Percentiles rank a stretch among this genome's conserved stretches.
Evolutionary conservation across 2,888 invertebrate species (phyloP).

Genomic region (Alviniconcha strummeri): DNA sequence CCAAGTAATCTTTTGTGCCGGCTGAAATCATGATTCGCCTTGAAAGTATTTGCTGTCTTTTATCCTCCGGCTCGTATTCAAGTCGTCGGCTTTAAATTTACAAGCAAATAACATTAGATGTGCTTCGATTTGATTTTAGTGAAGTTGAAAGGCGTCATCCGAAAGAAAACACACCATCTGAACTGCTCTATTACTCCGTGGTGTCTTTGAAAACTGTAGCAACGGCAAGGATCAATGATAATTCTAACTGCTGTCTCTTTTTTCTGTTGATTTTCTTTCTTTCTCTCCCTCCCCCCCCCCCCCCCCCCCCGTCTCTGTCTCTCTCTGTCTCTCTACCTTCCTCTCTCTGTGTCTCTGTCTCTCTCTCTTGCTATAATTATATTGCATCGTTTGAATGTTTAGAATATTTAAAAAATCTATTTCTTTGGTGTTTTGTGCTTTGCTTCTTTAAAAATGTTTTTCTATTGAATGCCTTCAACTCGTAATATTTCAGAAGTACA

Average conservation of each 20-base stretch:
- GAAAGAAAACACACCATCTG: conserved; percentile 11
- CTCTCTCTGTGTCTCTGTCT: background rate
- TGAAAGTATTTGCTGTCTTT: conserved; percentile 30
- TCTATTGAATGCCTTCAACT: background rate
- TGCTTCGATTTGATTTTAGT: conserved; percentile 15
- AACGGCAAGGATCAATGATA: background rate
- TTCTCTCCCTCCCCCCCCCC: background rate
- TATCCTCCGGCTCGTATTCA: conserved; percentile 15
- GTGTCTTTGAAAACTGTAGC: background rate
- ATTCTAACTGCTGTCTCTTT: background rate
- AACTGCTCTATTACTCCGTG: conserved; percentile 12
- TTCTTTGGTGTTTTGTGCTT: too few species aligned
- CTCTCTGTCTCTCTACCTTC: background rate
- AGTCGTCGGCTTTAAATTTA: conserved; percentile 16
- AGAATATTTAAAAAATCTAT: too few species aligned
- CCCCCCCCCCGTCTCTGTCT: background rate
- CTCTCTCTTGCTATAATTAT: background rate
- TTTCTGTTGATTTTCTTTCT: background rate
- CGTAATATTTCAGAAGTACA: background rate
- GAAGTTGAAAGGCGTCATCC: conserved; percentile 18
- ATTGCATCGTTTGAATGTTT: background rate
- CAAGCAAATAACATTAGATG: conserved; percentile 28
- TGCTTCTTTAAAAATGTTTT: background rate
- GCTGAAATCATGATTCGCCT: background rate
- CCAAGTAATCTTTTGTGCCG: conserved; percentile 21